Conservation (phyloP, 2,113 vertebrate species). For the Corydoras sp. region DNA sequence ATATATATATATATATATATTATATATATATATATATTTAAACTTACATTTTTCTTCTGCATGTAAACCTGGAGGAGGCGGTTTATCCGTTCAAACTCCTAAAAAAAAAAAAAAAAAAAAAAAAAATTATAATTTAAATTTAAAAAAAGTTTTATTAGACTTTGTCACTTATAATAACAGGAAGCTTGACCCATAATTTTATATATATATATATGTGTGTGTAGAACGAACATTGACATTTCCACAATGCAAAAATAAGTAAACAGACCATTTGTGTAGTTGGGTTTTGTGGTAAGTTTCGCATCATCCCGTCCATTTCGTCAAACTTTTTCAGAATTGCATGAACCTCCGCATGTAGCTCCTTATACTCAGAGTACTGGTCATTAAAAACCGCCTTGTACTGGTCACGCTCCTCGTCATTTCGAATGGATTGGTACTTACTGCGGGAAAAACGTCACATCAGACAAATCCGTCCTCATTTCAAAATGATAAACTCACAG, state of each 20-base stretch:
- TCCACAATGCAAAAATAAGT: too few relatives aligned
- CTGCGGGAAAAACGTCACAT: slow-evolving; percentile 53
- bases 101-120: slow-evolving; percentile 29
- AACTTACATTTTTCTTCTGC: slow-evolving; percentile 89
- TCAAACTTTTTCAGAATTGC: slow-evolving; percentile 76
- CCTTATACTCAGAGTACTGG: slow-evolving; percentile 96
- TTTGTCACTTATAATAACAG: too few relatives aligned
- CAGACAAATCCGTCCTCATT: too few relatives aligned
- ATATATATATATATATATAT: not conserved
- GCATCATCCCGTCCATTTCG: slow-evolving; percentile 84
- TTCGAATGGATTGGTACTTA: slow-evolving; percentile 83
- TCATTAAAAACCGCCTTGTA: slow-evolving; percentile 97
- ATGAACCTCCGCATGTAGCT: slow-evolving; percentile 83
- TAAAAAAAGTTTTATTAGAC: too few relatives aligned
- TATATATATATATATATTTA: not conserved
- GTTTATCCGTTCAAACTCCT: slow-evolving; percentile 88
- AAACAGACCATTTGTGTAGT: slow-evolving; percentile 68
- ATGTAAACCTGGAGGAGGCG: slow-evolving; percentile 86
- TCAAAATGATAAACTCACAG: too few relatives aligned
- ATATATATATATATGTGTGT: too few relatives aligned
- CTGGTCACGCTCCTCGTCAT: slow-evolving; percentile 84
- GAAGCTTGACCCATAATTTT: too few relatives aligned
- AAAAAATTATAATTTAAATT: too few relatives aligned
- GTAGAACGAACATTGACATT: too few relatives aligned
- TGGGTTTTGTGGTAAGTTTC: slow-evolving; percentile 71